phyloP scores from a whole-genome alignment of 2,797 vertebrate genomes.

The Cheirogaleus major region DNA sequence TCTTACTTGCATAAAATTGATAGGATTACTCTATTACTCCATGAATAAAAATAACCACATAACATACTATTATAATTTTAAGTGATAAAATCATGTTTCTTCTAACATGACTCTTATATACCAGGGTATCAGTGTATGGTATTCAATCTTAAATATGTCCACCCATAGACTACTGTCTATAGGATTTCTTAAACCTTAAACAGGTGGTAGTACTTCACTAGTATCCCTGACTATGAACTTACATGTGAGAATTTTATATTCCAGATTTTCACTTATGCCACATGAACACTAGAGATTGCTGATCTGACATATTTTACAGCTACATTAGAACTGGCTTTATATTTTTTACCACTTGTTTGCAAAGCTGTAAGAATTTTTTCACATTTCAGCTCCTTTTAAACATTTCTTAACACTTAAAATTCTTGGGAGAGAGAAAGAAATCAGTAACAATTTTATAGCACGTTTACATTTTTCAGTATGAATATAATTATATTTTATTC shows the following conservation, averaged over 20 bases:
- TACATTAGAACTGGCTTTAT: not conserved
- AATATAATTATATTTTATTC: conserved; percentile 10
- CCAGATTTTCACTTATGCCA: not conserved
- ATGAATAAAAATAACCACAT: not conserved
- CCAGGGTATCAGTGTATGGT: fast-evolving
- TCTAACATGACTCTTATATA: not conserved
- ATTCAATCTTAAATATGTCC: not conserved
- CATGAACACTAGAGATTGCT: not conserved
- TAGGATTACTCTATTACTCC: not conserved
- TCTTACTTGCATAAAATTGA: not conserved
- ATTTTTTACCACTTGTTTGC: not conserved
- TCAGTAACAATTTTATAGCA: not conserved
- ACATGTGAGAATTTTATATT: not conserved
- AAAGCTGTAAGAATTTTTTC: not conserved
- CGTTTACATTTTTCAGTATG: not conserved
- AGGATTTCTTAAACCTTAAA: not conserved
- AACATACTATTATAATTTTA: not conserved
- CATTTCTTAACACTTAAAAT: not conserved
- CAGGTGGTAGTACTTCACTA: not conserved
- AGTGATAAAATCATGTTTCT: not conserved
- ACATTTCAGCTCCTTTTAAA: conserved; percentile 21
- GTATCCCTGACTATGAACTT: not conserved
- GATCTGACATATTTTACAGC: not conserved
- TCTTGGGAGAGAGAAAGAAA: not conserved
- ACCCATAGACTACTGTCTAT: not conserved